Evolutionary conservation across 2,888 invertebrate species (phyloP), one percentile per base, ranked within the genome.

Genomic region (Scrobipalpa atriplicella): DNA sequence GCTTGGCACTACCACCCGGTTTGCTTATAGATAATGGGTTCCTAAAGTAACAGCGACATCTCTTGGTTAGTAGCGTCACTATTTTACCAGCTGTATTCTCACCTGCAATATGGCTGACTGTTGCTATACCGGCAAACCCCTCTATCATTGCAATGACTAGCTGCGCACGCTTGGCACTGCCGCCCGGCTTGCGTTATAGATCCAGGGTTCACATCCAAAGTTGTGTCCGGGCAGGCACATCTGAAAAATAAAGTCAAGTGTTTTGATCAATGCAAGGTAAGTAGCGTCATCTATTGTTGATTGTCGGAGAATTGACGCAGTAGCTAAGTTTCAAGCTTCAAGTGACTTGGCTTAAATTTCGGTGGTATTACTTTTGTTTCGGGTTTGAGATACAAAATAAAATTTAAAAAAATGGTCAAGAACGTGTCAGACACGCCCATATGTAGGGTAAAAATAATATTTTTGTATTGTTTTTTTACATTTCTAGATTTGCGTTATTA

Each of bases 71-170:
- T 54, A 19, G 47, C 47, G 47, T 11, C n/a, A 43, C n/a, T 43
- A 43, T 0, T 43, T 13, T 41, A 2, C 11, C 16, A 7, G 19
- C 11, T 1, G 1, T 39, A 43, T 11, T 11, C 95, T 93, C 87
- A 97, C 96, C 95, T 92, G 95, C 97, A 97, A 54, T 95, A 94
- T 68, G 96, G 96, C 76, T 96, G 95, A 0, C 95, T 96, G 68
- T 95, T 94, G 67, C 93, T 93, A 78, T 97, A 97, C 64, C 94
- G 95, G 78, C 98, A 98, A n/a, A 94, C 94, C 0, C 98, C 98
- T 0, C 97, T 93, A 74, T 97, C 97, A 81, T 95, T 97, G 86
- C 98, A 98, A 75, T 96, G 95, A 0, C 95, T 93, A 16, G 95
- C 91, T 0, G 96, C 94, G 81, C 98, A 98, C 0, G 96, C 94